These are phyloP conservation scores for Diorhabda carinulata DNA, from an alignment of 1,140 invertebrate genomes.

Conservation along the genomic window DNA sequence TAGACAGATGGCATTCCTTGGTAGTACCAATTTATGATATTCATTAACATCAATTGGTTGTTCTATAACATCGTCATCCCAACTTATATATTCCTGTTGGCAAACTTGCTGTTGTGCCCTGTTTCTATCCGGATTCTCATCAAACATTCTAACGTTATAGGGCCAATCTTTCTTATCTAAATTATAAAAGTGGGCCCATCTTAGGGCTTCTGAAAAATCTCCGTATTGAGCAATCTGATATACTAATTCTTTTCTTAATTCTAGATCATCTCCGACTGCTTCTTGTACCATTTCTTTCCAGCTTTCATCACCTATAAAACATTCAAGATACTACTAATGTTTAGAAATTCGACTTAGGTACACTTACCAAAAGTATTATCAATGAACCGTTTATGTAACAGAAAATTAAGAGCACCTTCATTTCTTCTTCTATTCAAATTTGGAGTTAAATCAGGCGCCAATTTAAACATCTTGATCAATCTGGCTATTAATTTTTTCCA, in stretches of 20 bases:
- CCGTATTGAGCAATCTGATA: slow-evolving; percentile 50
- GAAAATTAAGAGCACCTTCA: slow-evolving; percentile 61
- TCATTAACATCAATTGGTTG: slow-evolving; percentile 29
- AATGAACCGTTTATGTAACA: slow-evolving; percentile 61
- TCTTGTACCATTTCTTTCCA: slow-evolving; percentile 67
- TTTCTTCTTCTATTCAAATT: slow-evolving; percentile 61
- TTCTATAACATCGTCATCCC: slow-evolving; percentile 36
- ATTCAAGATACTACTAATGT: no score
- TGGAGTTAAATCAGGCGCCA: slow-evolving; percentile 58
- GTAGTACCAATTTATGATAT: slow-evolving; percentile 54
- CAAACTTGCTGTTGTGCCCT: slow-evolving; percentile 17
- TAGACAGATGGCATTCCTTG: slow-evolving; percentile 51
- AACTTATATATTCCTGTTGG: slow-evolving; percentile 7
- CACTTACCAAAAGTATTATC: slow-evolving; percentile 56
- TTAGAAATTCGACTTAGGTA: neutral
- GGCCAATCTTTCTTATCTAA: slow-evolving; percentile 57
- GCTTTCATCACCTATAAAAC: slow-evolving; percentile 52
- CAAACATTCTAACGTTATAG: slow-evolving; percentile 48
- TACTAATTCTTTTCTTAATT: slow-evolving; percentile 56
- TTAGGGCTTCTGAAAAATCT: slow-evolving; percentile 56
- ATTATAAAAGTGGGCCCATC: slow-evolving; percentile 59
- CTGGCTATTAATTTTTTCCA: slow-evolving; percentile 60
- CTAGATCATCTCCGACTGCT: slow-evolving; percentile 53
- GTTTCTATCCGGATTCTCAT: slow-evolving; percentile 39
- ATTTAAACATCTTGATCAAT: slow-evolving; percentile 58